phyloP scores from a whole-genome alignment of 2,797 vertebrate species.

The Staurois parvus region DNA sequence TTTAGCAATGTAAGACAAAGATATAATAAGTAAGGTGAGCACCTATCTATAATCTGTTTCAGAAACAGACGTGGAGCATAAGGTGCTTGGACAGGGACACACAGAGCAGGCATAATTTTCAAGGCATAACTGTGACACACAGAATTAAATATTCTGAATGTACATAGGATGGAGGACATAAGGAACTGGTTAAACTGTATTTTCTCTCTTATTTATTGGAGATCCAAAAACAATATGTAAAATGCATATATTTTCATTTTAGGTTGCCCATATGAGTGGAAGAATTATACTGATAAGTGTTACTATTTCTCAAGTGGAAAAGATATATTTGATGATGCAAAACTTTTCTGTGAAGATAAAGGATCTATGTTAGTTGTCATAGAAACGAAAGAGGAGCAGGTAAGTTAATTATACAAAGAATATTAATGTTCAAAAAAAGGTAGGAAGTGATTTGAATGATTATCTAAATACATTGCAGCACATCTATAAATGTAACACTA shows the following conservation, averaged over 20 bases:
- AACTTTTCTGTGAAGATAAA: constrained; percentile 80
- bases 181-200: neutral
- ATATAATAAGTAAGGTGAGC: no score
- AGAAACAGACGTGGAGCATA: neutral
- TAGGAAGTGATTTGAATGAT: neutral
- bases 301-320: constrained; percentile 90
- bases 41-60: no score
- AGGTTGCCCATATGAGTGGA: constrained; percentile 88
- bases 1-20: no score
- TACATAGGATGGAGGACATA: neutral
- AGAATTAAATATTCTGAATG: neutral
- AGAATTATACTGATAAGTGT: constrained; percentile 86
- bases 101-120: neutral
- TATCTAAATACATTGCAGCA: neutral
- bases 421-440: neutral
- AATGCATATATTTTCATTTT: constrained; percentile 24
- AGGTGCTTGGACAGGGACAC: neutral
- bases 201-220: neutral
- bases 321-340: constrained; percentile 86
- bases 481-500: no score
- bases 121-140: neutral
- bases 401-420: constrained; percentile 63
- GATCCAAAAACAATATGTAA: neutral
- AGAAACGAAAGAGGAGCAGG: constrained; percentile 88
- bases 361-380: constrained; percentile 86